phyloP scores from a whole-genome alignment of 1,140 invertebrate genomes.

The Magallana gigas region DNA sequence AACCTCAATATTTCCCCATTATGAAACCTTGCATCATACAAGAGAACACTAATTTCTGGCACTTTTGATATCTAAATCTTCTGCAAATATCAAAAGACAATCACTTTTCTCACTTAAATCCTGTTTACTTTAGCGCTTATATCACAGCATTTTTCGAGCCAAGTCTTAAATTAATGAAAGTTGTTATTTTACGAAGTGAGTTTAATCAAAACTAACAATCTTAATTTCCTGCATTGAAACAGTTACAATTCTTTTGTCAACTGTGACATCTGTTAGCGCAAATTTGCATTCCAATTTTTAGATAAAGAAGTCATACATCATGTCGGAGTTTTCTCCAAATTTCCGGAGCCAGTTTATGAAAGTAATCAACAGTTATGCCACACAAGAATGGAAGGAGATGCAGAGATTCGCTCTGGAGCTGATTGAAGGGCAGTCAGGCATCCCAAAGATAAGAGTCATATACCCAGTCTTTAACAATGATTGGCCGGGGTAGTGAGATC shows the following conservation, averaged over 20 bases:
- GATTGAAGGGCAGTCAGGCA: background rate
- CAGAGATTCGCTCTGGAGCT: background rate
- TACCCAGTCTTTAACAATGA: background rate
- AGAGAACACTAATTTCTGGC: background rate
- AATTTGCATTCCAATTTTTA: constrained; percentile 34
- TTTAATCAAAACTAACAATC: background rate
- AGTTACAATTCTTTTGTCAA: background rate
- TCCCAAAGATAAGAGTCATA: background rate
- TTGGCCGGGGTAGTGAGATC: background rate
- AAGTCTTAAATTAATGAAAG: background rate
- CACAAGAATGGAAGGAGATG: background rate
- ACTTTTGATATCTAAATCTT: background rate
- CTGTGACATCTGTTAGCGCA: background rate
- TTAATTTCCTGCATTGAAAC: constrained; percentile 1
- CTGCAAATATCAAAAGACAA: background rate
- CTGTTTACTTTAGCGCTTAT: background rate
- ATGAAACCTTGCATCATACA: constrained; percentile 1
- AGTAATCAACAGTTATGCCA: background rate
- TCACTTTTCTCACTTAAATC: background rate
- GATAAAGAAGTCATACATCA: constrained; percentile 16
- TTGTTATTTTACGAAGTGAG: background rate
- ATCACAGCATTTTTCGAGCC: background rate
- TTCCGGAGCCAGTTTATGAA: constrained; percentile 7
- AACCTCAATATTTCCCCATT: background rate
- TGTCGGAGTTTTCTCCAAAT: background rate